Base-by-base conservation (phyloP, 2,888 invertebrate species). In the Eupithecia subumbrata region DNA sequence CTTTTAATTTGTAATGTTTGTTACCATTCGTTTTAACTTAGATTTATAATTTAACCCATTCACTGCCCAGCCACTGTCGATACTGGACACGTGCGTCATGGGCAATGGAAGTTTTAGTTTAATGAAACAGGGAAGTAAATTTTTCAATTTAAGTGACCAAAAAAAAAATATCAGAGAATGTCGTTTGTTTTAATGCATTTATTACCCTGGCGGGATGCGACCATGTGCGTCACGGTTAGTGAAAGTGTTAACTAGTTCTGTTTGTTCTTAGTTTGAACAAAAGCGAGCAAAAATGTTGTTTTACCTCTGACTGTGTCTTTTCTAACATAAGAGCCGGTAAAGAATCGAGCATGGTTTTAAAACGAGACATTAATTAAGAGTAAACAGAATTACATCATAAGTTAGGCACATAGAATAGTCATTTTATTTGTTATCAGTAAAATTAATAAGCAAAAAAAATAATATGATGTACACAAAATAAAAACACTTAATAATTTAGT, bases 1-100 rank as follows among this genome's bases (percentile, higher is more conserved):
- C 25, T 60, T 60, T n/a, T 22, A 22, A 22, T 56, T 11, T 60
- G 60, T 60, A 60, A 60, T 56, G 5, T 60, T 60, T 60, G 60
- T 60, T 60, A 60, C 60, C 60, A 60, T 25, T 56, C 22, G 52
- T 56, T 60, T 60, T 60, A 60, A 25, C 60, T 60, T 60, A 60
- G 60, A 56, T 30, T 30, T 30, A 30, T 30, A 30, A 30, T 30
- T 30, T 30, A 30, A 30, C 30, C 2, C 30, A 30, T 30, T 30
- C 30, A 30, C 30, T 30, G 30, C 30, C 30, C 30, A 30, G 30
- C 30, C 30, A 30, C 30, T 3, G 30, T 30, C 30, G 30, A 30
- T 30, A 30, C 30, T 30, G 30, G 30, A 30, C 30, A 3, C 3
- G 30, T 30, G 3, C 30, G 30, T 30, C 30, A 30, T 30, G 30